Percentiles rank a stretch among this genome's conserved stretches.
These are phyloP conservation scores for Gymnoscopelus braueri DNA, from an alignment of 2,797 vertebrate species.

Conservation along the genomic window DNA sequence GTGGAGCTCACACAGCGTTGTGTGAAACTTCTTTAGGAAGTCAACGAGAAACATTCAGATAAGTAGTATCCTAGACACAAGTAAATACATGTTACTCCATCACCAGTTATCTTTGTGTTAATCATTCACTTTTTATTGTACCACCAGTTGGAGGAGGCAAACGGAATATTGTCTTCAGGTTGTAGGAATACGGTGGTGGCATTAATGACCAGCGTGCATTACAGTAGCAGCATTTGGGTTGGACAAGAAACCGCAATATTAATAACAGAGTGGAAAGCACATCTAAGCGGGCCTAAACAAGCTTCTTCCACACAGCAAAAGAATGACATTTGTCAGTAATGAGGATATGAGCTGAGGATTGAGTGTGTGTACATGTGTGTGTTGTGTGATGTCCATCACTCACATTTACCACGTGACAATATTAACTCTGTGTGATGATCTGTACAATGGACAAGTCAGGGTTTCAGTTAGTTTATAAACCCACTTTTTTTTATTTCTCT, in stretches of 20 bases:
- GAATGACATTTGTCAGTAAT: slow-evolving; percentile 17
- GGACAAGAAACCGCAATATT: slow-evolving; percentile 38
- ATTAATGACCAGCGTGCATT: slow-evolving; percentile 59
- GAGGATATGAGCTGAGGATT: slow-evolving; percentile 17
- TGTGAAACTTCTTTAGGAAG: no score
- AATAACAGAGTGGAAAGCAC: slow-evolving; percentile 18
- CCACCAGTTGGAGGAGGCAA: slow-evolving; percentile 68
- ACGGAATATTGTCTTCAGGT: slow-evolving; percentile 59
- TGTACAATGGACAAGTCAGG: background rate
- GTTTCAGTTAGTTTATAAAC: background rate
- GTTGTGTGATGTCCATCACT: background rate
- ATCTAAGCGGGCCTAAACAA: slow-evolving; percentile 41
- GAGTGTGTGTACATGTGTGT: slow-evolving; percentile 14
- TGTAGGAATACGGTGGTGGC: slow-evolving; percentile 43
- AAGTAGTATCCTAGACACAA: no score
- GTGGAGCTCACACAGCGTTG: no score
- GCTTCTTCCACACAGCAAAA: slow-evolving; percentile 39
- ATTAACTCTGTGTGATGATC: background rate
- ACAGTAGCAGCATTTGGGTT: slow-evolving; percentile 62
- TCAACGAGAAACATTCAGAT: no score
- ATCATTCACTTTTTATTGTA: slow-evolving; percentile 81
- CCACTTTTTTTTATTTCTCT: slow-evolving; percentile 24
- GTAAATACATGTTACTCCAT: slow-evolving; percentile 34
- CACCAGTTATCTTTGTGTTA: slow-evolving; percentile 67
- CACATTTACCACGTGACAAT: no score